Evolutionary conservation across 2,113 vertebrate genomes (phyloP).

Genomic region (Pomatorhinus ruficollis): DNA sequence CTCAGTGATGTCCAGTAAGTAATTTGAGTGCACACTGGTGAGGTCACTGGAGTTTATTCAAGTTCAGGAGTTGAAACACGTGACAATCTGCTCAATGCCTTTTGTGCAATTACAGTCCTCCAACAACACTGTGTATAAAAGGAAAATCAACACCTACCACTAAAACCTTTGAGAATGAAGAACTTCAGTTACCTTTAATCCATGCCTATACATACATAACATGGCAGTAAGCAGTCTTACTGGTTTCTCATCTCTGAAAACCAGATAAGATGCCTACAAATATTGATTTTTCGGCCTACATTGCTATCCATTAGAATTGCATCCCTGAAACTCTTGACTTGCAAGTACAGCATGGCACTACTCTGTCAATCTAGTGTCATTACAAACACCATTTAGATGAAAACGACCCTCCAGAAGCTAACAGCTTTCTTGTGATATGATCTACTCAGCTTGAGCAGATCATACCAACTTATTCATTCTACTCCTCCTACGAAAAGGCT

Average conservation of each 20-base stretch:
- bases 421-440: neutral
- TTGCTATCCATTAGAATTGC: neutral
- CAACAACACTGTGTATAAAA: neutral
- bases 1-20: conserved; percentile 1
- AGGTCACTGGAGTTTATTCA: conserved; percentile 33
- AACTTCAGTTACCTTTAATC: neutral
- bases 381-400: neutral
- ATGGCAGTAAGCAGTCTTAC: neutral
- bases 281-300: neutral
- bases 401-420: neutral
- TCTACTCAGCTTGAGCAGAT: neutral
- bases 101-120: neutral
- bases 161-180: neutral
- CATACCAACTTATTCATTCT: neutral
- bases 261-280: neutral
- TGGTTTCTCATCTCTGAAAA: neutral
- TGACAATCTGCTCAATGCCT: conserved; percentile 14
- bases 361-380: neutral
- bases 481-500: neutral
- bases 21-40: neutral
- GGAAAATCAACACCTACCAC: neutral
- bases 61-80: conserved; percentile 1
- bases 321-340: neutral
- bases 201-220: neutral
- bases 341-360: neutral